Conservation (phyloP, 2,888 invertebrate genomes). For the Erebia palarica region DNA sequence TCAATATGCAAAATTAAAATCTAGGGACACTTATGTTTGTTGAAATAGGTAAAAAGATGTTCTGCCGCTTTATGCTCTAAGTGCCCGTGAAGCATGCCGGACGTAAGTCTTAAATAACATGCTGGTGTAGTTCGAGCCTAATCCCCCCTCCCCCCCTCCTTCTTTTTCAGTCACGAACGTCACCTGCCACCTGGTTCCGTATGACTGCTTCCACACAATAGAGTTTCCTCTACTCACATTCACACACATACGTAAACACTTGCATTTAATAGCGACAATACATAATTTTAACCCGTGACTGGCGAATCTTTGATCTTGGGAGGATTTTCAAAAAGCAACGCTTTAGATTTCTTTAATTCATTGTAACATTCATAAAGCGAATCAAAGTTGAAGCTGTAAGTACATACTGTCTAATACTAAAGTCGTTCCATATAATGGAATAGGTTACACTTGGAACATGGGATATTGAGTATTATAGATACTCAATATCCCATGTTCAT, state of each 20-base stretch:
- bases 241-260: neutral
- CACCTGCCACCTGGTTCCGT: conserved; percentile 50
- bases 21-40: neutral
- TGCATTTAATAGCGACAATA: conserved; percentile 10
- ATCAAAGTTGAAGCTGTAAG: too few species aligned
- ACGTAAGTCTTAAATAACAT: neutral
- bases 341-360: too few species aligned
- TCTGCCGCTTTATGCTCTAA: neutral
- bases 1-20: too few species aligned
- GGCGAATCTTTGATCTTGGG: conserved; percentile 16
- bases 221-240: conserved; percentile 39
- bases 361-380: too few species aligned
- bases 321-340: neutral
- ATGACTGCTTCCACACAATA: conserved; percentile 52
- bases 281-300: conserved; percentile 15
- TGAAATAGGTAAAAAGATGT: neutral
- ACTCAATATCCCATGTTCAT: too few species aligned
- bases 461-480: too few species aligned
- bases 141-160: neutral
- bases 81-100: rapidly evolving
- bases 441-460: too few species aligned
- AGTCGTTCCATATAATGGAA: too few species aligned
- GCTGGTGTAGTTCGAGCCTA: neutral
- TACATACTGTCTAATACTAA: too few species aligned
- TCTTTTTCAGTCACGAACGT: neutral